Percentiles rank a stretch among this genome's conserved stretches.
Conservation (phyloP, 2,113 vertebrate genomes). For the Silurus meridionalis region DNA sequence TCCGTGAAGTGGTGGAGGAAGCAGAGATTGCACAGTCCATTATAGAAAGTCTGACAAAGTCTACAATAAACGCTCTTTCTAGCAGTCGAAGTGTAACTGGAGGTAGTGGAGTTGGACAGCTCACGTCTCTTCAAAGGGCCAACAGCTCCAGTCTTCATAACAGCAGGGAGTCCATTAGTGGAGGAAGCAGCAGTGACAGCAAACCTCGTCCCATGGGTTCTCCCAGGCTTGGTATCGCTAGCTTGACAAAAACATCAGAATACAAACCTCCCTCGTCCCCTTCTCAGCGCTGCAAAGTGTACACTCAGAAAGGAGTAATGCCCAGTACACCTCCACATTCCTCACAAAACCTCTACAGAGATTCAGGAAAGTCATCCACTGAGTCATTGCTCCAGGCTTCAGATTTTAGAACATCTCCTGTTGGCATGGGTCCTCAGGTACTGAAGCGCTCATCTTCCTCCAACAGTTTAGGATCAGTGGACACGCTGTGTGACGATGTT, state of each 20-base stretch:
- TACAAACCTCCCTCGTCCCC: constrained; percentile 89
- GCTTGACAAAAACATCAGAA: constrained; percentile 91
- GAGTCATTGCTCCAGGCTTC: constrained; percentile 77
- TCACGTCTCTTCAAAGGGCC: constrained; percentile 70
- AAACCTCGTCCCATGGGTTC: constrained; percentile 92
- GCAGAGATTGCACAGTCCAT: constrained; percentile 70
- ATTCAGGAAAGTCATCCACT: constrained; percentile 73
- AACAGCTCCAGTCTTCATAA: constrained; percentile 80
- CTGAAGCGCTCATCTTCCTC: constrained; percentile 79
- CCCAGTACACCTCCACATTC: constrained; percentile 78
- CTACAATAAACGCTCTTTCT: constrained; percentile 69
- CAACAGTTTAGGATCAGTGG: constrained; percentile 77
- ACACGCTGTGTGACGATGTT: constrained; percentile 67
- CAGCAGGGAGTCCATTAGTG: constrained; percentile 79
- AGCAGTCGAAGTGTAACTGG: constrained; percentile 82
- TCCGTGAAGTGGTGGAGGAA: constrained; percentile 81
- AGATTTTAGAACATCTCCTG: constrained; percentile 86
- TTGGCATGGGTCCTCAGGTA: constrained; percentile 90
- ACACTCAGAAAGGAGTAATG: constrained; percentile 92
- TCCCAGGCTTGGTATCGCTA: constrained; percentile 89
- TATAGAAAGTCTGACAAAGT: constrained; percentile 75
- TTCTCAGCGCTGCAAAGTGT: constrained; percentile 95
- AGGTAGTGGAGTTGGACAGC: constrained; percentile 70
- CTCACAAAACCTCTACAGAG: constrained; percentile 75
- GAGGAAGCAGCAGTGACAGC: constrained; percentile 74